Evolutionary conservation across 2,888 invertebrate species (phyloP), one percentile per base, ranked within the genome.

Genomic region (Furcula furcula): DNA sequence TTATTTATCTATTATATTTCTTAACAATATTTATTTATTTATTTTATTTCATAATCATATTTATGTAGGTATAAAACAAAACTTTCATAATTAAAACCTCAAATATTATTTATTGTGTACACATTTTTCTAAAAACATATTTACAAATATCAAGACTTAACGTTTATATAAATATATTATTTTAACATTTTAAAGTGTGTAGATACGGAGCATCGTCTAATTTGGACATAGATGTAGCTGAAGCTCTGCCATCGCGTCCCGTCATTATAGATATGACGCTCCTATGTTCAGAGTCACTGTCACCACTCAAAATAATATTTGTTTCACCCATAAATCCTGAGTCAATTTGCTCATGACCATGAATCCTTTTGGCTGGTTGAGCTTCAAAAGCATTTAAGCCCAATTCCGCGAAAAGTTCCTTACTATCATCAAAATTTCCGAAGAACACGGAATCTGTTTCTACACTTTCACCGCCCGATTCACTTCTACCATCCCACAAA

Each of bases 381-480:
- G 68, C 58, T 18, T 77, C 79, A 37, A 76, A 79, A 21, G 62
- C 63, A 23, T 61, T 66, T 19, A 84, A 44, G 7, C 76, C 79
- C 28, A 88, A 65, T 40, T 86, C 86, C 11, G 78, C 78, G 5
- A 83, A 71, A 47, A 87, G 65, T 48, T 85, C 79, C 31, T 84
- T 85, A 0, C 87, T 75, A 38, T 88, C 87, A 26, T 87, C 84
- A 54, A 93, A 92, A 68, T 93, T 93, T 4, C 94, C 95, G 62
- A 95, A 95, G 67, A 95, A 94, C 7, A 96, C 95, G 7, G 95
- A 96, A 76, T 96, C 95, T 0, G 96, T 96, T 63, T 95, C 96
- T 2, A 95, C 91, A 75, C 95, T 96, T 68, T 96, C 96, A 1
- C 94, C 96, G 0, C 96, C 96, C 13, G 95, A 96, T 72, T 96